Base-by-base conservation (phyloP, 1,140 invertebrate genomes). In the Diachasma alloeum region DNA sequence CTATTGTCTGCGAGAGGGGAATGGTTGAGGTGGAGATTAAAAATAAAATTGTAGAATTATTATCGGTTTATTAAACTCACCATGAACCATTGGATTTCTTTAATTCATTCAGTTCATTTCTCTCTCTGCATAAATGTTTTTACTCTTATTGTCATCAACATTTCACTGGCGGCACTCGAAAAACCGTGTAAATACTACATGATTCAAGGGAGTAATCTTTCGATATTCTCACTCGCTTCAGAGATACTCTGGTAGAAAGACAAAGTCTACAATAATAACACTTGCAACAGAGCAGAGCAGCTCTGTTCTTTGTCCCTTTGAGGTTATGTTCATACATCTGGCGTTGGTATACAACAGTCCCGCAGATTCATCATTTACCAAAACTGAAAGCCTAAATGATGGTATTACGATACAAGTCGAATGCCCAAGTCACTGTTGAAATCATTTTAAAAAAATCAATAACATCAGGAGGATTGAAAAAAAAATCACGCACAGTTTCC, bases 311-410 rank as follows among this genome's bases (percentile, higher is more conserved):
- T 78, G 82, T 73, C 72, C 78, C 17, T 84, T 83, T 74, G 80
- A 83, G 82, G 82, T 83, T 83, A 83, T 81, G 78, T 83, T 73
- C 42, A 69, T 37, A 72, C 77, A 82, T 82, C 80, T 84, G 80
- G 80, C 79, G 82, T 82, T 56, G 66, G 22, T 69, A 56, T 53
- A 67, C 70, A 66, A 37, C 15, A 75, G 17, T 17, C 37, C 37
- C 17, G 11, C 15, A 44, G 36, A 70, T 46, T 44, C 37, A 44
- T 44, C 37, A 44, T 26, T 70, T 1, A 44, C 4, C 0, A 24
- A 44, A 26, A 48, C 4, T 44, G 39, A 42, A 42, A 42, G 4
- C 9, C 9, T 13, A 10, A 4, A 42, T 42, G 10, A 42, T 11
- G 9, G 9, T 13, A 42, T 42, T 10, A 6, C 6, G 10, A 11